A percentile compares a stretch with the other conserved stretches of the same genome.
These are phyloP conservation scores for Stomatorhinus walkeri DNA, from an alignment of 2,797 vertebrate genomes.

Conservation along the genomic window DNA sequence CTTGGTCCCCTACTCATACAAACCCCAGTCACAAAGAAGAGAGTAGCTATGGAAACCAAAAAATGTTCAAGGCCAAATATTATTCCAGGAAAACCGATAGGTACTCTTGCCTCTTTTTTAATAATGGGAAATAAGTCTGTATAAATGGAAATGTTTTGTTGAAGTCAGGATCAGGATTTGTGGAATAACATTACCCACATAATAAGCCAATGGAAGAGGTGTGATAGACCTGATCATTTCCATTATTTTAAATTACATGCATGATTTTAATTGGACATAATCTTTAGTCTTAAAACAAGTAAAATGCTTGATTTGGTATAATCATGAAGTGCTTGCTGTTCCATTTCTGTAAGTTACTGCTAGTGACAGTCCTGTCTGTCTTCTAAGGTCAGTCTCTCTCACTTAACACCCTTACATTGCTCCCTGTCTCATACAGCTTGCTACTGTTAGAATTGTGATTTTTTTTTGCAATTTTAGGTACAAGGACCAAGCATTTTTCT, in stretches of 20 bases:
- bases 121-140: neutral
- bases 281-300: neutral
- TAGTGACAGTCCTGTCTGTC: neutral
- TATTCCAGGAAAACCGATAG: neutral
- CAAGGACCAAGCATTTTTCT: neutral
- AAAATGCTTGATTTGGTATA: neutral
- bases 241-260: neutral
- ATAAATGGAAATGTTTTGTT: neutral
- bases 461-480: neutral
- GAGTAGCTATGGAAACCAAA: constrained; percentile 10
- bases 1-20: neutral
- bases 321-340: neutral
- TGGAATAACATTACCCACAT: neutral
- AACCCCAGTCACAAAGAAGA: neutral
- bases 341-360: neutral
- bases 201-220: neutral
- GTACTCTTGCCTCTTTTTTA: neutral
- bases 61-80: neutral
- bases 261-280: neutral
- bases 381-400: neutral
- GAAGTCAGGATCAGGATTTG: neutral
- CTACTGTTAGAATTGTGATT: neutral
- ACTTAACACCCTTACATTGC: neutral
- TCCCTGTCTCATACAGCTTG: neutral
- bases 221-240: neutral